Base-by-base conservation (phyloP, 2,888 invertebrate genomes). In the Pharmacophagus antenor region DNA sequence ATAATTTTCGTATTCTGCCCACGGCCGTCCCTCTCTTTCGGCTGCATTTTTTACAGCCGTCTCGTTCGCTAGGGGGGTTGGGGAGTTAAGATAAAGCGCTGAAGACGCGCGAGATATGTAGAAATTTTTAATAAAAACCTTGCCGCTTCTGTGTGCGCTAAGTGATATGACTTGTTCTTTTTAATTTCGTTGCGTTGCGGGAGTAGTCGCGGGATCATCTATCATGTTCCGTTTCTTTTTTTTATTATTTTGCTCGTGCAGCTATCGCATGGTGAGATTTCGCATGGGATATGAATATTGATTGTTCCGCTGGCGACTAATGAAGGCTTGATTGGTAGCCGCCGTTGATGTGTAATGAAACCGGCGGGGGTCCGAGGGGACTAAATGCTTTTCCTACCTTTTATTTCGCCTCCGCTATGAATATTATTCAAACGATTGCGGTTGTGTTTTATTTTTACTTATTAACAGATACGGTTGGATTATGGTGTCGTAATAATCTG, bases 161-260 rank as follows among this genome's bases (percentile, higher is more conserved):
- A 89, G 88, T 90, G 89, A 89, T 90, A 88, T 88, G 88, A 79
- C 88, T 86, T 88, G 88, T 88, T 89, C 88, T 88, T 90, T 89
- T 90, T 89, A 89, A 89, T 90, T 90, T 88, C 83, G 88, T 88
- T 76, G 70, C 85, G 85, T 82, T 79, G 81, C 84, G 80, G 76
- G 75, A 76, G 78, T 73, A 74, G 77, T 78, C 68, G 74, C 73
- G 66, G 77, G 80, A 88, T 86, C 87, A 87, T 89, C 87, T 86
- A 88, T 89, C 88, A 86, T 63, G 63, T 65, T 68, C 72, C 72
- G 12, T 66, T 55, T 37, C 2, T 37, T 37, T 37, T n/a, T 60
- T 42, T 60, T 50, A 62, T 62, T 56, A 69, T 69, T 67, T 68
- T 69, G n/a, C 62, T 62, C 65, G 68, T 62, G 64, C 70, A 67